Percentiles rank a stretch among this genome's conserved stretches.
Conservation (phyloP, 2,888 invertebrate species). For the Drosophila incognita region DNA sequence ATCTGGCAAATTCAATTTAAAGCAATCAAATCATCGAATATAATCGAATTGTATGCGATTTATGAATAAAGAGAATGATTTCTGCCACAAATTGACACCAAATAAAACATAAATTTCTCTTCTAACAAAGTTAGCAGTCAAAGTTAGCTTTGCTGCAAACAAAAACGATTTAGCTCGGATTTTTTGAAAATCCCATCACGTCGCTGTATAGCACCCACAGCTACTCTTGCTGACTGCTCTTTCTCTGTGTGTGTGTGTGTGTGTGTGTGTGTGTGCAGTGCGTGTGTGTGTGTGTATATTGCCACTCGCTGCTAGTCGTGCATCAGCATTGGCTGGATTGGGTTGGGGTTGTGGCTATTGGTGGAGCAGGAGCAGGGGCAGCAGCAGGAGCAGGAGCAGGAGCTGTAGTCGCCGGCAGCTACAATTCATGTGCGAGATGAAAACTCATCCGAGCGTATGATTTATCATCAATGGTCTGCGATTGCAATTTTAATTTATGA, state of each 20-base stretch:
- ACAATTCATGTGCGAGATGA: constrained; percentile 73
- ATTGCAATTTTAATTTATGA: constrained; percentile 75
- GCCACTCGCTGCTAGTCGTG: constrained; percentile 27
- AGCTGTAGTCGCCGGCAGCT: constrained; percentile 57
- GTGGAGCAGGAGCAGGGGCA: neutral
- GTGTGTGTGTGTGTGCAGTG: neutral
- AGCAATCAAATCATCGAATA: constrained; percentile 69
- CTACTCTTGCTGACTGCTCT: constrained; percentile 24
- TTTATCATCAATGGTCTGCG: constrained; percentile 73
- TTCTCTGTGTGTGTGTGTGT: constrained; percentile 3
- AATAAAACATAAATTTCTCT: constrained; percentile 71
- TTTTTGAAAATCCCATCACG: constrained; percentile 73
- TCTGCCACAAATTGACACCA: constrained; percentile 72
- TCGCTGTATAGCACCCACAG: constrained; percentile 56
- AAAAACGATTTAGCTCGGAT: constrained; percentile 73
- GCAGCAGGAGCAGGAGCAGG: neutral
- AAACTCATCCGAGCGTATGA: constrained; percentile 72
- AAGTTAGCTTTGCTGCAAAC: constrained; percentile 67
- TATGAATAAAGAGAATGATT: constrained; percentile 70
- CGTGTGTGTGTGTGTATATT: constrained; percentile 6
- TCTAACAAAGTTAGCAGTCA: constrained; percentile 71
- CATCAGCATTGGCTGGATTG: constrained; percentile 34
- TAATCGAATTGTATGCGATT: constrained; percentile 68
- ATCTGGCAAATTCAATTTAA: constrained; percentile 64
- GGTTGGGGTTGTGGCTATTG: neutral